Conservation (phyloP, 2,113 vertebrate genomes). For the Anolis carolinensis region DNA sequence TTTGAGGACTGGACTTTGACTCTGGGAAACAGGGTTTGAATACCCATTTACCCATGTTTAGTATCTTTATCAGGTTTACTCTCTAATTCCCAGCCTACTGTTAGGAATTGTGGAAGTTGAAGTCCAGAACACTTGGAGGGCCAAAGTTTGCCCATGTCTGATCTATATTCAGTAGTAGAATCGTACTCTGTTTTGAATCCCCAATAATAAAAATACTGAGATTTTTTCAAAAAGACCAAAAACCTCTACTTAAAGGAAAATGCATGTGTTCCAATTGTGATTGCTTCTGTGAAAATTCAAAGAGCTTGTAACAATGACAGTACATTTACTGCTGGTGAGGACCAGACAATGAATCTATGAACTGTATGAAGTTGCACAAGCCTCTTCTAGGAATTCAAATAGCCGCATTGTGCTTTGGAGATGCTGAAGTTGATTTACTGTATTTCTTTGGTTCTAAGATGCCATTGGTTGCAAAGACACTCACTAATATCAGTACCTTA, state of each 20-base stretch:
- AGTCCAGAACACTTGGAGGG: no score
- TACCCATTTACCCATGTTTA: no score
- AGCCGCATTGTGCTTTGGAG: not conserved
- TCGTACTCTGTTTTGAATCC: not conserved
- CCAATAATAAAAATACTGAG: not conserved
- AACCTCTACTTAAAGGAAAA: not conserved
- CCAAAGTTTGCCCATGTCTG: no score
- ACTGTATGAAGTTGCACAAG: not conserved
- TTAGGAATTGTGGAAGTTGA: no score
- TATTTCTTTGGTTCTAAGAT: not conserved
- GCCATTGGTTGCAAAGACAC: no score
- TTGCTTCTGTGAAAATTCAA: not conserved
- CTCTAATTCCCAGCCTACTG: no score
- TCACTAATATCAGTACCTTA: no score
- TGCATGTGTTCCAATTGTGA: not conserved
- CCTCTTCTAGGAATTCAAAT: not conserved
- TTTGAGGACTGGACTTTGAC: no score
- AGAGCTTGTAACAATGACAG: not conserved
- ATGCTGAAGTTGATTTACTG: not conserved
- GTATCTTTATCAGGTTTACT: no score
- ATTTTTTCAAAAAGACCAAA: not conserved
- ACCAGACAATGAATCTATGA: not conserved
- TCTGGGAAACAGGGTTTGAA: no score
- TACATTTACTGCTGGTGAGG: not conserved
- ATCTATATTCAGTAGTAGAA: not conserved